Percentiles rank a stretch among this genome's conserved stretches.
Conservation (phyloP, 2,888 invertebrate species). For the Hypomecis punctinalis region DNA sequence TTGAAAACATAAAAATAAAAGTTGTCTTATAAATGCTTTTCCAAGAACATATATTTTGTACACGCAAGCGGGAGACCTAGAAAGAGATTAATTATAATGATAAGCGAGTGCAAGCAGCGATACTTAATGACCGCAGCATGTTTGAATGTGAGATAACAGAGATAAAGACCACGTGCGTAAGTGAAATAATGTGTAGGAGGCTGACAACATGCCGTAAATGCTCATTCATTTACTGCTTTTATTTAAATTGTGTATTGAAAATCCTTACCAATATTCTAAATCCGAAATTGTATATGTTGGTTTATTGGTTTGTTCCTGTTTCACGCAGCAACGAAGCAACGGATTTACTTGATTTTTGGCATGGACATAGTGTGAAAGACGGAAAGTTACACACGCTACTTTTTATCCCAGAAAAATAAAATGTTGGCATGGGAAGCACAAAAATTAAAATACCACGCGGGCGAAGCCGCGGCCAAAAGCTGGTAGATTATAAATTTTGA, state of each 20-base stretch:
- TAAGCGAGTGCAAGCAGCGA: slow-evolving; percentile 45
- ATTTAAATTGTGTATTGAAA: slow-evolving; percentile 1
- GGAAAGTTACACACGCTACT: slow-evolving; percentile 3
- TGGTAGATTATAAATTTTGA: no score
- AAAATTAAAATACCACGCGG: no score
- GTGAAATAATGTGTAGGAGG: slow-evolving; percentile 37
- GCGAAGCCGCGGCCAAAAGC: no score
- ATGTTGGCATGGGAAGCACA: no score
- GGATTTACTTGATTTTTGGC: no score
- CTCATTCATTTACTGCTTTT: slow-evolving; percentile 6
- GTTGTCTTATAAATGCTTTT: not conserved
- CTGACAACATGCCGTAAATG: slow-evolving; percentile 20
- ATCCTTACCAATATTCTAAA: not conserved
- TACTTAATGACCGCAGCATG: slow-evolving; percentile 49
- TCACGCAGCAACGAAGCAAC: no score
- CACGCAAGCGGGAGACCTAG: slow-evolving; percentile 15
- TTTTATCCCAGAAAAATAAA: no score
- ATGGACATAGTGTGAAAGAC: not conserved
- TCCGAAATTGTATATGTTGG: no score
- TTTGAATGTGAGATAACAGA: slow-evolving; percentile 50
- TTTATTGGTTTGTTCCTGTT: no score
- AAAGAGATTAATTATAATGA: slow-evolving; percentile 49
- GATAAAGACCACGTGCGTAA: slow-evolving; percentile 53
- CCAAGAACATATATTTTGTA: slow-evolving; percentile 9
- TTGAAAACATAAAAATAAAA: not conserved